phyloP scores from a whole-genome alignment of 1,140 invertebrate species.

The Micrasema minimum region DNA sequence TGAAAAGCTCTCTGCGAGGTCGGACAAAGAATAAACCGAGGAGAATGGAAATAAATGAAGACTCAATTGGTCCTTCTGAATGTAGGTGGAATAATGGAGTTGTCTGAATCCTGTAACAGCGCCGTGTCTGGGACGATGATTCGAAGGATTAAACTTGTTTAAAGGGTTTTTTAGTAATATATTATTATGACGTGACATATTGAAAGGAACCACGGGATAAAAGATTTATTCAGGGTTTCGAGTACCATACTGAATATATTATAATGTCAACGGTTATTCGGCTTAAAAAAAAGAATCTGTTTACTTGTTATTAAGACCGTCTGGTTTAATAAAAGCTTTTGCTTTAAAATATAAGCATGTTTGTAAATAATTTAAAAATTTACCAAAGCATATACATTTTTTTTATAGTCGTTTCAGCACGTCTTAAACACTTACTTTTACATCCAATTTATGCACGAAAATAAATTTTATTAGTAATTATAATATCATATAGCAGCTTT shows the following conservation, averaged over 20 bases:
- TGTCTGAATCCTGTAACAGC: constrained; percentile 28
- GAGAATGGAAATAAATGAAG: constrained; percentile 27
- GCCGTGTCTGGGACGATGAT: constrained; percentile 20
- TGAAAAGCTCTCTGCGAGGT: constrained; percentile 31
- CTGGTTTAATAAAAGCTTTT: no score
- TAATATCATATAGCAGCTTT: no score
- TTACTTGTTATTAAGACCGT: no score
- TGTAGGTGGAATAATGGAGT: constrained; percentile 25
- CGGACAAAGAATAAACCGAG: constrained; percentile 35
- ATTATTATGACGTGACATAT: not conserved
- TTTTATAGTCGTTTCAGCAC: not conserved
- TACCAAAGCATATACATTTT: constrained; percentile 1
- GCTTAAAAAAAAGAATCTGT: no score
- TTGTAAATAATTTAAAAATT: not conserved
- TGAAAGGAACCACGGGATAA: not conserved
- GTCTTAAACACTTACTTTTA: no score
- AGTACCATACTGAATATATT: no score
- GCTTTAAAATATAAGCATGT: no score
- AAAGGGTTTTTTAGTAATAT: not conserved
- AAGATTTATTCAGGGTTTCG: constrained; percentile 18
- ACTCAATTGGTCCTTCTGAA: constrained; percentile 1
- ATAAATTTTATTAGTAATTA: no score
- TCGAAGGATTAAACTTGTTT: not conserved
- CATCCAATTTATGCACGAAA: no score
- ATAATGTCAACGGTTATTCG: no score